phyloP scores from a whole-genome alignment of 2,888 invertebrate species.

The Folsomia candida region DNA sequence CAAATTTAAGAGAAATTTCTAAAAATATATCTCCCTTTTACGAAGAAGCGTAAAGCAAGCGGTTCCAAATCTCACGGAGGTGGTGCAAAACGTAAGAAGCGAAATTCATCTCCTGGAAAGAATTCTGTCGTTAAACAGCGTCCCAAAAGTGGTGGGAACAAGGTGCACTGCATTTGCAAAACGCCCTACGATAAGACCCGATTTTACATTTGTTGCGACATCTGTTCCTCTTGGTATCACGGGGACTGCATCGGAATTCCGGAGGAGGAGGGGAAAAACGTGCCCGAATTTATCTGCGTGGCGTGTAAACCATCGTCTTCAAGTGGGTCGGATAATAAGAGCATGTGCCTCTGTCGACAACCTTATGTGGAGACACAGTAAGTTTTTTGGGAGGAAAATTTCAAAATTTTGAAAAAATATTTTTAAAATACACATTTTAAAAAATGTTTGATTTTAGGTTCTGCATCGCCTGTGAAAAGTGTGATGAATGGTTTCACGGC shows the following conservation, averaged over 20 bases:
- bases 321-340: slow-evolving; percentile 63
- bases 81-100: slow-evolving; percentile 16
- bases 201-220: slow-evolving; percentile 96
- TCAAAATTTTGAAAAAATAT: neutral
- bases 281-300: slow-evolving; percentile 85
- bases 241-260: slow-evolving; percentile 93
- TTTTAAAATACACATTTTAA: neutral
- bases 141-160: slow-evolving; percentile 64
- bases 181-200: slow-evolving; percentile 88
- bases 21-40: neutral
- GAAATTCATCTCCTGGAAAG: slow-evolving; percentile 17
- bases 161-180: slow-evolving; percentile 82
- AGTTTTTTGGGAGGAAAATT: slow-evolving; percentile 54
- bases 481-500: slow-evolving; percentile 99
- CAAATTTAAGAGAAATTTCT: neutral
- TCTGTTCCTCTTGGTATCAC: slow-evolving; percentile 98
- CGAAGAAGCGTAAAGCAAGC: neutral
- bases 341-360: slow-evolving; percentile 92
- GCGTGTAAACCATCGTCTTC: slow-evolving; percentile 84
- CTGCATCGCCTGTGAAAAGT: slow-evolving; percentile 97
- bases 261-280: slow-evolving; percentile 82
- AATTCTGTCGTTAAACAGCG: slow-evolving; percentile 33
- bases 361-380: slow-evolving; percentile 97
- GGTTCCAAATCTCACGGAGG: slow-evolving; percentile 50
- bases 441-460: slow-evolving; percentile 66